Evolutionary conservation across 2,888 invertebrate genomes (phyloP).

Genomic region (Biston betularia): DNA sequence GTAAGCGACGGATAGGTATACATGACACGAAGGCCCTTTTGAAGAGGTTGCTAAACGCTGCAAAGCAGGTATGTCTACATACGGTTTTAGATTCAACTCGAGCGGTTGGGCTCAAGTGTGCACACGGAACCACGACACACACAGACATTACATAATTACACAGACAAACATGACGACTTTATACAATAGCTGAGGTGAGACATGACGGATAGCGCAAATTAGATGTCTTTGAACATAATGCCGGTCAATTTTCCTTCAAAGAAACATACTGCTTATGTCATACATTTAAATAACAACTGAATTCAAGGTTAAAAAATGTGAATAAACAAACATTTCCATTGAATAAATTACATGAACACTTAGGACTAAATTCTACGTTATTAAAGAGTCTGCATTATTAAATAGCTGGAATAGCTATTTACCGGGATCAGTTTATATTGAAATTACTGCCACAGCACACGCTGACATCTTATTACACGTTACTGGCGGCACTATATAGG

Average conservation of each 20-base stretch:
- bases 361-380: background rate
- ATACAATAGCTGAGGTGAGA: slow-evolving; percentile 42
- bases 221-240: slow-evolving; percentile 23
- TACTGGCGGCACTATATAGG: slow-evolving; percentile 26
- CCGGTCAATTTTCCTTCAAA: slow-evolving; percentile 28
- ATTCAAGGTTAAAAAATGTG: slow-evolving; percentile 19
- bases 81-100: slow-evolving; percentile 24
- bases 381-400: background rate
- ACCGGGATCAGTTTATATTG: slow-evolving; percentile 21
- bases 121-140: slow-evolving; percentile 50
- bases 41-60: slow-evolving; percentile 36
- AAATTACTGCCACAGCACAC: slow-evolving; percentile 16
- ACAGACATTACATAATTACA: slow-evolving; percentile 55
- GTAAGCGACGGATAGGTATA: slow-evolving; percentile 27
- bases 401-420: background rate
- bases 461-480: slow-evolving; percentile 11
- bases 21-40: slow-evolving; percentile 34
- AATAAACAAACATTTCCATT: slow-evolving; percentile 23
- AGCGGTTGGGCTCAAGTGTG: slow-evolving; percentile 32
- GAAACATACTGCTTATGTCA: slow-evolving; percentile 32
- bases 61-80: slow-evolving; percentile 34
- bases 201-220: slow-evolving; percentile 47
- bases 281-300: slow-evolving; percentile 18
- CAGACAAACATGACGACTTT: slow-evolving; percentile 47
- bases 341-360: background rate